phyloP scores from a whole-genome alignment of 2,888 invertebrate species.

The Drosophila mimica region DNA sequence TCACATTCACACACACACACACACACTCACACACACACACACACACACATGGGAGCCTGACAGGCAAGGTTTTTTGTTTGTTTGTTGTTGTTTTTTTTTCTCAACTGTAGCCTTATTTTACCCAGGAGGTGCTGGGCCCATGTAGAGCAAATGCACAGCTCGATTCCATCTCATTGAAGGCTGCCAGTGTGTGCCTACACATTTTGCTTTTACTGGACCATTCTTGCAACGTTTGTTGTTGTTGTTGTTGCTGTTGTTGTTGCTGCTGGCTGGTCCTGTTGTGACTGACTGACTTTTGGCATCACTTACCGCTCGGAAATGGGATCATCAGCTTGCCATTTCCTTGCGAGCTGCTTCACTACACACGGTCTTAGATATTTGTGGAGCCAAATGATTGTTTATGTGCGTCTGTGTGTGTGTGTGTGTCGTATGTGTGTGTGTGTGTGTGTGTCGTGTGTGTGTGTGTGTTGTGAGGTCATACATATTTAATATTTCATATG shows the following conservation, averaged over 20 bases:
- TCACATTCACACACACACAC: slow-evolving; percentile 25
- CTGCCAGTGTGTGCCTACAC: slow-evolving; percentile 48
- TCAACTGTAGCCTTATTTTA: slow-evolving; percentile 61
- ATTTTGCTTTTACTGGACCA: slow-evolving; percentile 40
- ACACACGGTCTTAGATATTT: slow-evolving; percentile 60
- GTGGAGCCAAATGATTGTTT: slow-evolving; percentile 78
- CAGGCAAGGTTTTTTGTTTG: slow-evolving; percentile 19
- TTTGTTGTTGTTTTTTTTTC: slow-evolving; percentile 13
- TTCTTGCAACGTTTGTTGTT: slow-evolving; percentile 18
- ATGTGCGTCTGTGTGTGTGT: slow-evolving; percentile 44
- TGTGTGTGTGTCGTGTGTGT: slow-evolving; percentile 12
- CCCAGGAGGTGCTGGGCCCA: slow-evolving; percentile 51
- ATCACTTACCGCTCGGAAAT: slow-evolving; percentile 84
- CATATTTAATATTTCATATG: slow-evolving; percentile 84
- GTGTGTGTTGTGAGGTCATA: slow-evolving; percentile 52
- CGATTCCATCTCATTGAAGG: slow-evolving; percentile 75
- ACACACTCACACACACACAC: slow-evolving; percentile 18
- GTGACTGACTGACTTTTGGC: slow-evolving; percentile 78
- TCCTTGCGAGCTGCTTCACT: slow-evolving; percentile 79
- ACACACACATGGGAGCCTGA: slow-evolving; percentile 18
- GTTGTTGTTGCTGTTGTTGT: slow-evolving; percentile 21
- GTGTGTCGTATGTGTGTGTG: slow-evolving; percentile 16
- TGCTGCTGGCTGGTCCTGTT: slow-evolving; percentile 37
- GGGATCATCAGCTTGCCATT: slow-evolving; percentile 84
- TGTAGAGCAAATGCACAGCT: slow-evolving; percentile 71